phyloP scores from a whole-genome alignment of 2,113 vertebrate genomes.

The Cyprinodon tularosa region DNA sequence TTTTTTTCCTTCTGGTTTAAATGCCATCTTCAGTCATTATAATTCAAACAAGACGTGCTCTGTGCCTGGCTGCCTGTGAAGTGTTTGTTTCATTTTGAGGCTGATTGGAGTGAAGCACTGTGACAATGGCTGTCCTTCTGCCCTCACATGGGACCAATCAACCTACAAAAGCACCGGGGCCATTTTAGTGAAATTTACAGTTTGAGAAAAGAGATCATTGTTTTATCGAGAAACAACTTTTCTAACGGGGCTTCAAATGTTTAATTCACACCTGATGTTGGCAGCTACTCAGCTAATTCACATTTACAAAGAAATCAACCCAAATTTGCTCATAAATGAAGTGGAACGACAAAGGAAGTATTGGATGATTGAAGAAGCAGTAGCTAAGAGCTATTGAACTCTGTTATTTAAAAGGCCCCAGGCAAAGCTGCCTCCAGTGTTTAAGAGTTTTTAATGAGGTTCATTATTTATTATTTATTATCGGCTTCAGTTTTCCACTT shows the following conservation, averaged over 20 bases:
- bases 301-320: no score
- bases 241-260: not conserved
- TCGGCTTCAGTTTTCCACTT: not conserved
- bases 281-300: no score
- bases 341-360: not conserved
- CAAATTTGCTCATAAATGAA: no score
- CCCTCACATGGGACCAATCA: slow-evolving; percentile 28
- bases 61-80: slow-evolving; percentile 50
- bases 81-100: slow-evolving; percentile 66
- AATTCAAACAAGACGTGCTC: slow-evolving; percentile 59
- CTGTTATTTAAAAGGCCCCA: no score
- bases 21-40: slow-evolving; percentile 58
- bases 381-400: not conserved
- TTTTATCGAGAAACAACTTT: not conserved
- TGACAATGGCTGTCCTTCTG: slow-evolving; percentile 66
- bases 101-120: slow-evolving; percentile 45
- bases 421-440: not conserved
- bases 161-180: slow-evolving; percentile 12
- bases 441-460: not conserved
- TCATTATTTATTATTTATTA: not conserved
- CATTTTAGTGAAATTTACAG: not conserved
- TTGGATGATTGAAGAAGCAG: not conserved
- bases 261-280: no score
- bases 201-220: not conserved
- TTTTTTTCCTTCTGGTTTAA: slow-evolving; percentile 39